Evolutionary conservation across 2,888 invertebrate species (phyloP).

Genomic region (Coecobrya sp.): DNA sequence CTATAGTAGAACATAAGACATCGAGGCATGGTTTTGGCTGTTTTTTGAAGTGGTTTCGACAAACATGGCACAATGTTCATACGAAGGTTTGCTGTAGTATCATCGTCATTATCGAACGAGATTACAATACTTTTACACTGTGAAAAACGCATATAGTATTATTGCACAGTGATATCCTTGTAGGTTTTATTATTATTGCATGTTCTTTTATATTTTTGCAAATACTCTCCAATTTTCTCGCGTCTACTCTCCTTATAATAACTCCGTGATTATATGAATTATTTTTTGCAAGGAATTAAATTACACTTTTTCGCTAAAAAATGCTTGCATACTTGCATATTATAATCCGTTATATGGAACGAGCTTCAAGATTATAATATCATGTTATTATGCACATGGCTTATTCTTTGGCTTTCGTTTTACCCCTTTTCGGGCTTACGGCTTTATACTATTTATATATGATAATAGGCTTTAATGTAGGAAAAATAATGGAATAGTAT

Average conservation of each 20-base stretch:
- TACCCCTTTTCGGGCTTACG: too few relatives aligned
- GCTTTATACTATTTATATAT: neutral
- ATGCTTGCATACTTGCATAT: neutral
- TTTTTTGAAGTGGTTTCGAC: conserved; percentile 80
- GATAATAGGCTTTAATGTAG: conserved; percentile 11
- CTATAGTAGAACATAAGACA: neutral
- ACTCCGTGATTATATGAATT: neutral
- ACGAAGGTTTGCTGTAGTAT: neutral
- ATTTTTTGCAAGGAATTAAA: conserved; percentile 1
- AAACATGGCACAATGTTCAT: neutral
- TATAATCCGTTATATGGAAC: neutral
- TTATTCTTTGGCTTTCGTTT: too few relatives aligned
- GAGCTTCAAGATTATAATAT: too few relatives aligned
- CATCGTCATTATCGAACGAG: neutral
- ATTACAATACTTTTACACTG: neutral
- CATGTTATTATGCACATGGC: too few relatives aligned
- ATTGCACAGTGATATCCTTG: neutral
- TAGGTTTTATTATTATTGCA: neutral
- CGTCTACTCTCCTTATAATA: neutral
- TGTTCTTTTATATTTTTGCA: neutral
- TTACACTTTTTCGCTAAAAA: neutral
- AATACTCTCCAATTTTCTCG: neutral
- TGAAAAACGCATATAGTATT: neutral
- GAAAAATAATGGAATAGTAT: conserved; percentile 18
- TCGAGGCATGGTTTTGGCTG: conserved; percentile 35